These are phyloP conservation scores for Cephalopachus bancanus DNA, from an alignment of 2,797 vertebrate genomes.

Conservation along the genomic window DNA sequence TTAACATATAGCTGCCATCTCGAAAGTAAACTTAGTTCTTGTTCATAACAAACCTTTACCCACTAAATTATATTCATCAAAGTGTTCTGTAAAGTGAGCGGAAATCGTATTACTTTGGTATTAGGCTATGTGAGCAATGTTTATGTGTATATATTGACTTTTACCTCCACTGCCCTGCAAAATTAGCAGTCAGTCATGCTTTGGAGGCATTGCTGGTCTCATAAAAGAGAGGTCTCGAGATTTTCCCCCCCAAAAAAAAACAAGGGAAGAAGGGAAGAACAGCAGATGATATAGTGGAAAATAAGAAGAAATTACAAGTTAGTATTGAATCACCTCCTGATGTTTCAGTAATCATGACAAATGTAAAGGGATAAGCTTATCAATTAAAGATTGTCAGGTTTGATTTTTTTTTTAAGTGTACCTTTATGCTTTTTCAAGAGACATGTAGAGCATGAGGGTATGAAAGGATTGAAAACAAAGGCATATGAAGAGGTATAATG, in stretches of 20 bases:
- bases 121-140: background rate
- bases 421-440: background rate
- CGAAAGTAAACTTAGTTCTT: constrained; percentile 38
- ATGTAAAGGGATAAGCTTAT: background rate
- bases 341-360: background rate
- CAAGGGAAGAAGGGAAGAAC: background rate
- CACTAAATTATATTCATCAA: background rate
- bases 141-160: background rate
- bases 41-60: background rate
- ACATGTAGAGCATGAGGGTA: background rate
- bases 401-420: background rate
- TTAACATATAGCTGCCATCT: background rate
- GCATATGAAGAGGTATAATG: background rate
- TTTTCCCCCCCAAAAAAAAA: background rate
- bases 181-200: background rate
- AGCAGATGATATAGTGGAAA: background rate
- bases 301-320: background rate
- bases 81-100: background rate
- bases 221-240: background rate
- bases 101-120: background rate
- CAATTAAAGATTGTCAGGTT: background rate
- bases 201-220: background rate
- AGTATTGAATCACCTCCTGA: background rate
- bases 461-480: background rate
- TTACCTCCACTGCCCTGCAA: background rate